A percentile compares a stretch with the other conserved stretches of the same genome.
phyloP scores from a whole-genome alignment of 2,888 invertebrate species.

The Phaonia tiefii region DNA sequence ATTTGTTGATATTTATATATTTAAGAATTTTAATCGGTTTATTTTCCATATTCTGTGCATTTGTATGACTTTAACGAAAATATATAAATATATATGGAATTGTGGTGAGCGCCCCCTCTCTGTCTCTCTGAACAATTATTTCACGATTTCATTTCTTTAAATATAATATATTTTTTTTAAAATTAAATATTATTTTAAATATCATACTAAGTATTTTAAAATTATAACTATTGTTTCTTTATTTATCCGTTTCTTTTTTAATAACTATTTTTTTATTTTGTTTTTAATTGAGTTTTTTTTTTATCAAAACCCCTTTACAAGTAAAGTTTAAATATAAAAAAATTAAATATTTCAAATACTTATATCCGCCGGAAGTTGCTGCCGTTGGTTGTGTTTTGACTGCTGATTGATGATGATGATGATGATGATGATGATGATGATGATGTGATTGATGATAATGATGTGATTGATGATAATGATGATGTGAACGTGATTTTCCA shows the following conservation, averaged over 20 bases:
- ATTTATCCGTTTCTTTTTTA: neutral
- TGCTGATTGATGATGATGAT: no score
- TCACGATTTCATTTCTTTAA: no score
- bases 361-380: conserved; percentile 64
- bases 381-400: conserved; percentile 65
- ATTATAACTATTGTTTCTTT: neutral
- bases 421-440: conserved; percentile 49
- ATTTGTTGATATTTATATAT: neutral
- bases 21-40: conserved; percentile 9
- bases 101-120: conserved; percentile 63
- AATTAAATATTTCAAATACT: conserved; percentile 38
- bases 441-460: conserved; percentile 63
- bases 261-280: conserved; percentile 8
- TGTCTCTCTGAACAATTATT: conserved; percentile 33
- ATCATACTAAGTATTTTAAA: no score
- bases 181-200: no score
- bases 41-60: conserved; percentile 11
- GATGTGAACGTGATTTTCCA: conserved; percentile 31
- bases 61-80: neutral
- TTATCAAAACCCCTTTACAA: conserved; percentile 20
- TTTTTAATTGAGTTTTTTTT: conserved; percentile 25
- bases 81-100: conserved; percentile 39
- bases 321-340: conserved; percentile 19
- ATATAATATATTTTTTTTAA: no score
- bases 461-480: conserved; percentile 17